These are phyloP conservation scores for Trissolcus basalis DNA, from an alignment of 1,140 invertebrate genomes.

Conservation along the genomic window DNA sequence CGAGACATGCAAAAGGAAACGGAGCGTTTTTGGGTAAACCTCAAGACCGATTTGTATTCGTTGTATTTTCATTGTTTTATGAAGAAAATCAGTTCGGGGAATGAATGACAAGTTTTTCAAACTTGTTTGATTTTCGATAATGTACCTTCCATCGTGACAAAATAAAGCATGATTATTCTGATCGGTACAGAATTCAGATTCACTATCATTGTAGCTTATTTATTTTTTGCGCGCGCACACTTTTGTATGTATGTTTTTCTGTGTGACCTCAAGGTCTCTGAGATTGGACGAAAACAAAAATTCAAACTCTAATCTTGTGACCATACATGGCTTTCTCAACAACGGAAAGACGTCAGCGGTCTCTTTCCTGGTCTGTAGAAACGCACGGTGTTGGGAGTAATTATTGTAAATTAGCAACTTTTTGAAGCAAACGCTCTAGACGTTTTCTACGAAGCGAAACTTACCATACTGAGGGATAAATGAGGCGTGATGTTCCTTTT, in stretches of 20 bases:
- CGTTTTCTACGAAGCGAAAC: slow-evolving; percentile 72
- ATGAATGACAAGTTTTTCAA: no score
- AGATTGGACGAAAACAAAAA: no score
- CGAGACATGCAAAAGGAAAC: slow-evolving; percentile 59
- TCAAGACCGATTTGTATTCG: no score
- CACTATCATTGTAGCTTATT: background rate
- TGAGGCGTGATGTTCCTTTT: slow-evolving; percentile 55
- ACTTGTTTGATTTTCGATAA: no score
- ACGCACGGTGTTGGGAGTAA: slow-evolving; percentile 51
- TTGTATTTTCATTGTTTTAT: slow-evolving; percentile 12
- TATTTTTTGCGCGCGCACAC: slow-evolving; percentile 50
- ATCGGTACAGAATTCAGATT: no score
- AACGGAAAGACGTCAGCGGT: background rate
- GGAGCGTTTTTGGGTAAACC: slow-evolving; percentile 50
- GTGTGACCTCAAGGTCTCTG: no score
- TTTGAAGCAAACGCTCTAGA: slow-evolving; percentile 67
- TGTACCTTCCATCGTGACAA: background rate
- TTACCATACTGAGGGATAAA: slow-evolving; percentile 65
- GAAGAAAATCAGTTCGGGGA: background rate
- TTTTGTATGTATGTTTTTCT: slow-evolving; percentile 33
- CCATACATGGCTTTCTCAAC: no score
- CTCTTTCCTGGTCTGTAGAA: slow-evolving; percentile 17
- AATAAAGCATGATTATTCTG: background rate
- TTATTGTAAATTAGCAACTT: slow-evolving; percentile 58
- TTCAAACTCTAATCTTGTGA: no score